Evolutionary conservation across 2,797 vertebrate genomes (phyloP), one percentile per base, ranked within the genome.

Genomic region (Myripristis murdjan): DNA sequence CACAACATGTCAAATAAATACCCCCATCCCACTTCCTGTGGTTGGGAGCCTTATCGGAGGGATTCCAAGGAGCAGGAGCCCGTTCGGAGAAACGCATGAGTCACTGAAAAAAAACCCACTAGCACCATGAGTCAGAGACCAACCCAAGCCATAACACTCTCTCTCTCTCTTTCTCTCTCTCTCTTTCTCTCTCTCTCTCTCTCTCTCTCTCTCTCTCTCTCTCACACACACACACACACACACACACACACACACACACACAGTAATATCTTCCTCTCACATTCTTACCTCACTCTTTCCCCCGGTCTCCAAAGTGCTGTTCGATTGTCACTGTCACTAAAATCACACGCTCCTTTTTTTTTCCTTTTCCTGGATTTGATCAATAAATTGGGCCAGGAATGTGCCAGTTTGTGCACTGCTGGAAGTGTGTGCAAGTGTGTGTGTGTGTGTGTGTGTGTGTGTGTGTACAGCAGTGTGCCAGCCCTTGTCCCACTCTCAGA

Each of bases 61-160:
- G 76, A 79, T 83, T 85, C 57, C 44, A 47, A 6, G 0, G 12
- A 78, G 2, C 43, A 5, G 4, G 16, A 60, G 43, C 56, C 39
- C 66, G 9, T 84, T 91, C 90, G 90, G 76, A 84, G 85, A 90
- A 93, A 86, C 18, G 14, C 75, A 76, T 91, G 89, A 94, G 86
- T 93, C 91, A 92, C 73, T 51, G n/a, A 77, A 28, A 75, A 60
- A 63, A 54, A 3, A 23, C 62, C 73, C 64, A 61, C 35, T 62
- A 75, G 75, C 61, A 72, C 66, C 58, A 22, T 91, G 90, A 91
- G 76, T 92, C 89, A 93, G 76, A 89, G 75, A 80, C 75, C 71
- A 65, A 66, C 47, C 49, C 20, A 16, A 84, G 51, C 75, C 79
- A 68, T 56, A 82, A 86, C 80, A 69, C 6, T 84, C 49, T 54